A percentile compares a stretch with the other conserved stretches of the same genome.
These are phyloP conservation scores for Tarsius wallacei DNA, from an alignment of 2,797 vertebrate species.

Conservation along the genomic window DNA sequence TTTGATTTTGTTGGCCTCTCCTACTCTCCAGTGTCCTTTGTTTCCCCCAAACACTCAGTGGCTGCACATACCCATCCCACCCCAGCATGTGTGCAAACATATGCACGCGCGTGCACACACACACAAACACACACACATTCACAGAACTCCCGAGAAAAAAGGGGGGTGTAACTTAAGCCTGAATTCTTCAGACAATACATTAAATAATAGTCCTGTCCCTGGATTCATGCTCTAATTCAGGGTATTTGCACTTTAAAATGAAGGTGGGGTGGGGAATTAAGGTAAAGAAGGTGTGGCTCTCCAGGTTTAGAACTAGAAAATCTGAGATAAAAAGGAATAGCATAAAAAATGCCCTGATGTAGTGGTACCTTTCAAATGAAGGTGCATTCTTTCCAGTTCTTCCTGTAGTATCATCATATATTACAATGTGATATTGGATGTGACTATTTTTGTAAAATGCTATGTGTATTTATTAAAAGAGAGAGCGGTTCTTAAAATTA, in stretches of 20 bases:
- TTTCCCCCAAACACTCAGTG: background rate
- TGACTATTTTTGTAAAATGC: background rate
- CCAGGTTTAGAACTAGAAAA: background rate
- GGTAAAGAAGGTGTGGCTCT: background rate
- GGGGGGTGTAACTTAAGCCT: background rate
- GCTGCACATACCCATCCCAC: background rate
- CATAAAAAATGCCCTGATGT: background rate
- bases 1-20: background rate
- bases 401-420: background rate
- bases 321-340: background rate
- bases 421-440: background rate
- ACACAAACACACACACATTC: too few species aligned
- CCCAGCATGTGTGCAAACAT: background rate
- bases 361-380: background rate
- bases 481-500: background rate
- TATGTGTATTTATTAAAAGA: background rate
- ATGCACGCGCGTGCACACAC: background rate
- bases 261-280: background rate
- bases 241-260: background rate
- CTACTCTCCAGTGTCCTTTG: background rate
- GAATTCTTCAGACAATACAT: background rate
- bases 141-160: background rate
- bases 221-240: background rate
- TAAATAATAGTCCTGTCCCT: background rate
- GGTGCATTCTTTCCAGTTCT: background rate